Percentiles rank a stretch among this genome's conserved stretches.
Evolutionary conservation across 2,113 vertebrate species (phyloP).

Genomic region (Emberiza fucata): DNA sequence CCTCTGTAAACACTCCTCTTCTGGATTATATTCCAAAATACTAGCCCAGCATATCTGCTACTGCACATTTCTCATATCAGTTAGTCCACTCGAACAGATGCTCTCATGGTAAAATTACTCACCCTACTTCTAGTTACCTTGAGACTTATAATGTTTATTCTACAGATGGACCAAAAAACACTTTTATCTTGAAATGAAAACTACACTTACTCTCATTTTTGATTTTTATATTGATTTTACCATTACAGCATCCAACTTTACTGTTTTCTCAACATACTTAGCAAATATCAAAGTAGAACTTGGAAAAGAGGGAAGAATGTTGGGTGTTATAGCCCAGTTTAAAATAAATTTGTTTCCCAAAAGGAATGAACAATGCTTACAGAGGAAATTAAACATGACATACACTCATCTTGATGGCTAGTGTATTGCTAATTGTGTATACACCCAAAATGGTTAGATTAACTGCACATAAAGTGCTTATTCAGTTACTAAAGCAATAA

Average conservation of each 20-base stretch:
- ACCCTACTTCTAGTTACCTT: not conserved
- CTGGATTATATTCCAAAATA: not conserved
- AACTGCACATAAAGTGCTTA: not conserved
- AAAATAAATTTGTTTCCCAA: not conserved
- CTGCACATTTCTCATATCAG: not conserved
- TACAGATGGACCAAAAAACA: not conserved
- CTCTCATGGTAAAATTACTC: not conserved
- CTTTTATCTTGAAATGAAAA: not conserved
- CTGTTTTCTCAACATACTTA: not conserved
- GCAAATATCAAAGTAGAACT: not conserved
- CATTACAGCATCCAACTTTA: not conserved
- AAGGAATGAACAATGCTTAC: not conserved
- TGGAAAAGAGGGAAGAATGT: not conserved
- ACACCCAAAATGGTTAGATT: not conserved
- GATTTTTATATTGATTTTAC: not conserved
- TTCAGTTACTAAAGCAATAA: not conserved
- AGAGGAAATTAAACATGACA: not conserved
- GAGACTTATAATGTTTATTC: not conserved
- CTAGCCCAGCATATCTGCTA: not conserved
- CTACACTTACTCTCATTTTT: not conserved
- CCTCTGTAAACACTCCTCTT: not conserved
- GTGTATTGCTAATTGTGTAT: not conserved
- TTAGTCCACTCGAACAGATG: not conserved
- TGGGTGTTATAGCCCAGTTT: not conserved
- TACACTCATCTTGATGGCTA: not conserved